Base-by-base conservation (phyloP, 2,888 invertebrate species). In the Scaptomyza cyrtandrae region DNA sequence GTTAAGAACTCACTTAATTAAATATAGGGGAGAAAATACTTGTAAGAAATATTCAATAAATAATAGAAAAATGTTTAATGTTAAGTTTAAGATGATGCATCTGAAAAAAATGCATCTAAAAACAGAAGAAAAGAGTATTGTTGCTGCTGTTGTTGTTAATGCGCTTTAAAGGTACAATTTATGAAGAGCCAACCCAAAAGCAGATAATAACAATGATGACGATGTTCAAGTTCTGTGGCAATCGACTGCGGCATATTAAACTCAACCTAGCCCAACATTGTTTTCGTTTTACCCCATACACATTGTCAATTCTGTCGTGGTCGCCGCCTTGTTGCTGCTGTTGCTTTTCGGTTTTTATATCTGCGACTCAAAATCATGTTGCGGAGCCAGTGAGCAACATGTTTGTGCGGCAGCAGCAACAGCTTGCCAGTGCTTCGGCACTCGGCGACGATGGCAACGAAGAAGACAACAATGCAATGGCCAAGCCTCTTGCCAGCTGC, bases 351-450 rank as follows among this genome's bases (percentile, higher is more conserved):
- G 65, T 70, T 78, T 71, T 80, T 74, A 71, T 83, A 83, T 83
- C 83, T 85, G 80, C 80, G 80, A 71, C 78, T 86, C 78, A 76
- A 86, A 86, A 83, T 83, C 83, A 83, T 86, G 83, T 83, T 86
- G 86, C 83, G 83, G 71, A 81, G 79, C 86, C 80, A 86, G 81
- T 81, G 82, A 86, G 85, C 85, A 86, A 86, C 85, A 86, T 86
- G 85, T 82, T 86, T 80, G 80, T 80, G 71, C 80, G 71, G 74
- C 79, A 75, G 78, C 79, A 75, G 74, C 58, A 63, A 52, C 75
- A 65, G 56, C 41, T 69, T 65, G 65, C 80, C 82, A 86, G 85
- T 86, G 73, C 87, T 71, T 7, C 57, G 73, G 82, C 76, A 85
- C 85, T 86, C 87, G 87, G 82, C 86, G 46, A 37, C 44, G 66